Base-by-base conservation (phyloP, 1,140 invertebrate genomes). In the Drosophila bocki region DNA sequence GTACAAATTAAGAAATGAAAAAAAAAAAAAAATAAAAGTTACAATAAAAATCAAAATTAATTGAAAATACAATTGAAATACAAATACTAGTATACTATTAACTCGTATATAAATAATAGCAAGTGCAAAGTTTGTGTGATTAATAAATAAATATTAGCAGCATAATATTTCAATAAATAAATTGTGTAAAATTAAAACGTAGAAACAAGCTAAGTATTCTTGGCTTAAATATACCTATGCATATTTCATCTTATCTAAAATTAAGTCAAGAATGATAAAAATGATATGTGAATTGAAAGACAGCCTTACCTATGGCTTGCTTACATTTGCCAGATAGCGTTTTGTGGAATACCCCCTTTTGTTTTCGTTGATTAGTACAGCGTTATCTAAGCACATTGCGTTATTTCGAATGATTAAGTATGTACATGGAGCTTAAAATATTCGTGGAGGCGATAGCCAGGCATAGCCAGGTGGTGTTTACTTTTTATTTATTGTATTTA, bases 381-480 rank as follows among this genome's bases (percentile, higher is more conserved):
- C 53, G 13, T 56, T 56, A 56, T 56, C 53, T 56, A 39, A 56
- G 35, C 19, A 22, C 35, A 22, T 22, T 54, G 13, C 33, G 33
- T 39, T 54, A 37, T 54, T 54, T 39, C 13, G 6, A 39, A 39
- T 56, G 53, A 56, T 26, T 56, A 56, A 56, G 45, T 56, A 22
- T 15, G 51, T 54, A 39, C 53, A 44, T 6, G 32, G 15, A 51
- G 22, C 35, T 53, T 35, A 15, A 26, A 61, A 42, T 68, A 35
- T 69, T 41, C 7, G 22, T 78, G 44, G n/a, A 35, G 15, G 47
- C 67, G 44, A 82, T 64, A 37, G 29, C 65, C 41, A 42, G 41
- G 22, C 33, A 26, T 64, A 48, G 56, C 39, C 45, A 53, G 26
- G 47, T 50, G 26, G 47, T 50, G 47, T 12, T 17, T 53, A 53